Percentiles rank a stretch among this genome's conserved stretches.
Evolutionary conservation across 2,113 vertebrate genomes (phyloP).

Genomic region (Odontophorus gujanensis): DNA sequence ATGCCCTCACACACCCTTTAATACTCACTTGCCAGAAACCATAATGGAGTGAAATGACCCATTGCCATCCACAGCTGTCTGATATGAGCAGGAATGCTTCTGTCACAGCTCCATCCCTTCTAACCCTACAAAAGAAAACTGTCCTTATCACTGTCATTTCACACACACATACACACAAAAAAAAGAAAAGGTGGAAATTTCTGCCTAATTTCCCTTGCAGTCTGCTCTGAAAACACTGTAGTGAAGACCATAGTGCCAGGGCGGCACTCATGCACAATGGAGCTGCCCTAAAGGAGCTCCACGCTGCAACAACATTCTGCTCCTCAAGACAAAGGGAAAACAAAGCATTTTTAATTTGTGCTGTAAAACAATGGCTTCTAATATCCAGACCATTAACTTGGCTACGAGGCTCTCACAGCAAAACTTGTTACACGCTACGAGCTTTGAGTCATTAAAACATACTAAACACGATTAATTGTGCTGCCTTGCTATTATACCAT

Average conservation of each 20-base stretch:
- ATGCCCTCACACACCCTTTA: constrained; percentile 49
- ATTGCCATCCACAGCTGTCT: constrained; percentile 45
- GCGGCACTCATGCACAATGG: not conserved
- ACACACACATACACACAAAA: not conserved
- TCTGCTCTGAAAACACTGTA: not conserved
- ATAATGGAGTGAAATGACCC: constrained; percentile 69
- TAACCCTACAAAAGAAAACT: not conserved
- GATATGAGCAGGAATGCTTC: constrained; percentile 33
- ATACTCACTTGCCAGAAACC: constrained; percentile 51
- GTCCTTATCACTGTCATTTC: not conserved
- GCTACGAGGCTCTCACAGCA: constrained; percentile 11
- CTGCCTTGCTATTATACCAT: constrained; percentile 20
- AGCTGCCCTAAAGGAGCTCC: constrained; percentile 11
- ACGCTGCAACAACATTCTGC: not conserved
- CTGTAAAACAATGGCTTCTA: constrained; percentile 61
- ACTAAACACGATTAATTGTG: constrained; percentile 55
- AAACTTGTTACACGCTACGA: constrained; percentile 32
- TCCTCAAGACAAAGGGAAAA: constrained; percentile 34
- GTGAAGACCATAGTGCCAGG: not conserved
- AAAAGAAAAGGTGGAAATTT: not conserved
- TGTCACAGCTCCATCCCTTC: not conserved
- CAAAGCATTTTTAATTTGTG: constrained; percentile 45
- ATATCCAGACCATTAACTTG: constrained; percentile 64
- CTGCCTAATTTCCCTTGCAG: not conserved
- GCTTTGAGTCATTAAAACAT: constrained; percentile 39